Evolutionary conservation across 2,113 vertebrate genomes (phyloP).

Genomic region (Microcebus jonahi): DNA sequence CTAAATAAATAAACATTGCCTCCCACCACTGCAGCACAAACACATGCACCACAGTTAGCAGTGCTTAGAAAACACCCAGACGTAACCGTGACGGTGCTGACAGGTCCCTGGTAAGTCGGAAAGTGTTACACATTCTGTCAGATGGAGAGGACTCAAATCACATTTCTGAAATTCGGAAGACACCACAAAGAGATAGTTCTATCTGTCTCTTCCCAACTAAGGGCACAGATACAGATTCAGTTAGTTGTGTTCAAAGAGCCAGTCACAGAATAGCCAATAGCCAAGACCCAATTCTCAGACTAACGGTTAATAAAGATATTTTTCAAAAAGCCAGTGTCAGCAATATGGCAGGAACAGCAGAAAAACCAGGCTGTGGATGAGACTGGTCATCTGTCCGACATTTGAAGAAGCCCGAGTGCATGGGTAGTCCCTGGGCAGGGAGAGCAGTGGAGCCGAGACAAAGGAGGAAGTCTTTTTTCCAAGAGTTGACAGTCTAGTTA

Average conservation of each 20-base stretch:
- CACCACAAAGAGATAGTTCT: not conserved
- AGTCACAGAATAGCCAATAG: not conserved
- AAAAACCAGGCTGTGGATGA: not conserved
- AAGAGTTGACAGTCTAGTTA: not conserved
- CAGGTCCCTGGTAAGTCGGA: not conserved
- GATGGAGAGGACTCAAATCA: not conserved
- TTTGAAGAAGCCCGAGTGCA: not conserved
- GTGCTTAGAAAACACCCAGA: not conserved
- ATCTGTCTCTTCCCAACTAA: not conserved
- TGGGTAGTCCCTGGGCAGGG: not conserved
- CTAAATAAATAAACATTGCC: not conserved
- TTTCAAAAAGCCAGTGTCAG: not conserved
- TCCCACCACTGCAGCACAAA: not conserved
- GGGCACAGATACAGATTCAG: not conserved
- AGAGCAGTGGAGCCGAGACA: accelerated
- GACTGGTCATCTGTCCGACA: not conserved
- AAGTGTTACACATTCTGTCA: not conserved
- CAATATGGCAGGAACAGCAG: not conserved
- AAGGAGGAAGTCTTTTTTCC: not conserved
- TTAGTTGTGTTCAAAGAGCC: not conserved
- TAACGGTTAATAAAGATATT: not conserved
- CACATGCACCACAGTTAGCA: not conserved
- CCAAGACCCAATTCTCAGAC: not conserved
- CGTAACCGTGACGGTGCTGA: not conserved
- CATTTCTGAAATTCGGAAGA: not conserved